Evolutionary conservation across 2,113 vertebrate species (phyloP).

Genomic region (Cnemophilus loriae): DNA sequence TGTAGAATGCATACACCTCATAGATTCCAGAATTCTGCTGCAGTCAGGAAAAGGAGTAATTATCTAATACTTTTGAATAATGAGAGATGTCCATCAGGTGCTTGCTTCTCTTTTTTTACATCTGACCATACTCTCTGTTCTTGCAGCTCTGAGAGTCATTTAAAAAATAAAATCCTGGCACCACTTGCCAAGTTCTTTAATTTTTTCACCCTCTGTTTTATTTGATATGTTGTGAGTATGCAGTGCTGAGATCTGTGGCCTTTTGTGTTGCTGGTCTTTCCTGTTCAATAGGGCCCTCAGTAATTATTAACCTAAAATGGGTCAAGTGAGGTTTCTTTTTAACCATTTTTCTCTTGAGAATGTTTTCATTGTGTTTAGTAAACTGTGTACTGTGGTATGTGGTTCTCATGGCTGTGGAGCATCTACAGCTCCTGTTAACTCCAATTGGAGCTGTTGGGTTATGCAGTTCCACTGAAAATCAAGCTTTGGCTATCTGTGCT

Average conservation of each 20-base stretch:
- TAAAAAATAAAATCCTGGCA: neutral
- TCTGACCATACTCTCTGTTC: neutral
- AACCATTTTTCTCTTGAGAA: slow-evolving; percentile 17
- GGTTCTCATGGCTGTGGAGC: neutral
- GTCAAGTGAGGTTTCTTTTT: slow-evolving; percentile 24
- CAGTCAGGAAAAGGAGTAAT: neutral
- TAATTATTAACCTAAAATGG: slow-evolving; percentile 22
- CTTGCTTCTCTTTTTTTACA: neutral
- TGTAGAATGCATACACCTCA: neutral
- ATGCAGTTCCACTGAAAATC: neutral
- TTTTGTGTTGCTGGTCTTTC: slow-evolving; percentile 18
- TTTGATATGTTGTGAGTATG: neutral
- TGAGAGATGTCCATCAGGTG: neutral
- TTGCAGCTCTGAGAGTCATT: neutral
- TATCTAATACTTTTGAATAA: neutral
- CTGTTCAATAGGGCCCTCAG: neutral
- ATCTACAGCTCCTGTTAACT: neutral
- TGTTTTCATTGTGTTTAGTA: slow-evolving; percentile 3
- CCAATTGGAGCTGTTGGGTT: neutral
- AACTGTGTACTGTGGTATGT: neutral
- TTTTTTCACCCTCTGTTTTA: neutral
- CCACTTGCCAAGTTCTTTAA: neutral
- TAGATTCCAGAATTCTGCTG: neutral
- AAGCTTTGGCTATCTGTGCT: neutral
- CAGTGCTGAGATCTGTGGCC: neutral